phyloP scores from a whole-genome alignment of 1,140 invertebrate genomes.

The Bicyclus anynana region DNA sequence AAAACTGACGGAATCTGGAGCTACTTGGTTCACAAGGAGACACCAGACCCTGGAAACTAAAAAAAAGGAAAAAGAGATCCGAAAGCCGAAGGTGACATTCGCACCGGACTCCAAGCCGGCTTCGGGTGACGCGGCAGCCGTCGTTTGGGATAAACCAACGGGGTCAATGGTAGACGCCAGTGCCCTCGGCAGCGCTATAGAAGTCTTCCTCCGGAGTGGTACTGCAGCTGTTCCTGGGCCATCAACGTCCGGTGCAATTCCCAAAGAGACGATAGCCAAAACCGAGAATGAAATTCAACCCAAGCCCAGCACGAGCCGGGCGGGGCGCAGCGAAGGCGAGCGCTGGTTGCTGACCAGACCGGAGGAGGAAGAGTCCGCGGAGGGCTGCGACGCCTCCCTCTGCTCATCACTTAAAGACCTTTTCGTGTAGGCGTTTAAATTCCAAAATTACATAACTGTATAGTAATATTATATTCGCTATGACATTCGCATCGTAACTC shows the following conservation, averaged over 20 bases:
- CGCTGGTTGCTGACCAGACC: conserved; percentile 75
- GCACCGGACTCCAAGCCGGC: conserved; percentile 58
- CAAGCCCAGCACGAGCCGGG: conserved; percentile 50
- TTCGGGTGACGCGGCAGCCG: conserved; percentile 61
- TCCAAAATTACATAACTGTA: conserved; percentile 60
- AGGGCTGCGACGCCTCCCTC: conserved; percentile 85
- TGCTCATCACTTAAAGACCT: conserved; percentile 90
- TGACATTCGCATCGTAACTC: too few species aligned
- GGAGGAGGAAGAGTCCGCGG: conserved; percentile 79
- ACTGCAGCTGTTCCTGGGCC: conserved; percentile 62
- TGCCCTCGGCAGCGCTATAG: conserved; percentile 87
- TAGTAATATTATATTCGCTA: conserved; percentile 33
- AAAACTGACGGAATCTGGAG: conserved; percentile 75
- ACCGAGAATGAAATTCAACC: conserved; percentile 44
- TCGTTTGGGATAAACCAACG: conserved; percentile 84
- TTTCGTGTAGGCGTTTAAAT: conserved; percentile 79
- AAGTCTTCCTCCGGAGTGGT: conserved; percentile 83
- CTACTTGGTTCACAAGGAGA: conserved; percentile 85
- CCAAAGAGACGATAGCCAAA: conserved; percentile 42
- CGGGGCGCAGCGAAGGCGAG: conserved; percentile 36
- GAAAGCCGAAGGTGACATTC: conserved; percentile 77
- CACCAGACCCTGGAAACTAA: conserved; percentile 85
- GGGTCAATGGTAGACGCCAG: conserved; percentile 87
- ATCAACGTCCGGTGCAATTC: conserved; percentile 65
- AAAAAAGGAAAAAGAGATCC: conserved; percentile 76